Evolutionary conservation across 2,888 invertebrate species (phyloP), one percentile per base, ranked within the genome.

Genomic region (Trichopoda pennipes): DNA sequence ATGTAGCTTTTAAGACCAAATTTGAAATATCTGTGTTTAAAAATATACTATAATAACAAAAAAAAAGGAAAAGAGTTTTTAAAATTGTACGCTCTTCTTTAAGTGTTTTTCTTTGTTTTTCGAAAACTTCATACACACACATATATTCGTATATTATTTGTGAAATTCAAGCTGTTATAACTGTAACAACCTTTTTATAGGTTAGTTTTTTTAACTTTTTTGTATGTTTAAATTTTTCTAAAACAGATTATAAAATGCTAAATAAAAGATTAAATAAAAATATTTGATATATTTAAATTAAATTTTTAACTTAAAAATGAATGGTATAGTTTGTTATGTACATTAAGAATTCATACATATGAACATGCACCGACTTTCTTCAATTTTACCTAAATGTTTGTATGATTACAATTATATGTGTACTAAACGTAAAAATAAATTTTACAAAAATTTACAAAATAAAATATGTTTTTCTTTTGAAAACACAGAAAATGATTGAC

Each of bases 1-100:
- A 66, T 64, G 21, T 80, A 80, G 69, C 66, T 72, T 6, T 47
- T 80, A 80, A 80, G 80, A 58, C 8, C 23, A 35, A 32, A 9
- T 38, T 42, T 21, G 42, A 51, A 6, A 14, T 49, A 44, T 14
- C 21, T 60, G n/a, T 58, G 32, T 38, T 14, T 44, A 49, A 51
- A 38, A 56, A 12, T 38, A 4, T 44, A 44, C 16, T 14, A 7
- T 17, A 28, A 17, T 28, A n/a, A 1, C 38, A 60, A 44, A 53
- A 42, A 51, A 0, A 10, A 32, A 68, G 16, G 49, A 49, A 38
- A 17, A 16, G 12, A 21, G 21, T 21, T 17, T 35, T 23, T 47
- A 21, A 44, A 38, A 38, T 14, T 32, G 19, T 49, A n/a, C 28
- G 28, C 32, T 44, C 19, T 14, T 51, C 61, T 35, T 21, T 28